Base-by-base conservation (phyloP, 1,140 invertebrate genomes). In the Lordiphosa mommai region DNA sequence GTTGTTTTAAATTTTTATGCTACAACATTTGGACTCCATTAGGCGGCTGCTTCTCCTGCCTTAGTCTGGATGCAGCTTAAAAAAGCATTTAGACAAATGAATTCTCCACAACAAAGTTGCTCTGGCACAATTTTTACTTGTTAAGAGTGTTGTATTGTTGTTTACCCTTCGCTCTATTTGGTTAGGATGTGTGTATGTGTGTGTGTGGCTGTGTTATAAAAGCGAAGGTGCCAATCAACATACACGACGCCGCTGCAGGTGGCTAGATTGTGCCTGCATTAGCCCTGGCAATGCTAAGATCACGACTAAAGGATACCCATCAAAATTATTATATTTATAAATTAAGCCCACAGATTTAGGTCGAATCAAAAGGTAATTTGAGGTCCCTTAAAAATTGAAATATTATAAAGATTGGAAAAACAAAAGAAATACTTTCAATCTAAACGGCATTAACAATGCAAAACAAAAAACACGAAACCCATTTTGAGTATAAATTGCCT, bases 1-100 rank as follows among this genome's bases (percentile, higher is more conserved):
- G 50, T 40, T 46, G 37, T 43, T 60, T 53, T 49, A 51, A 71
- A 79, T 69, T 55, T 53, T 37, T 69, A 61, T 33, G 8, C 10
- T 7, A 27, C 23, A 27, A 27, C 14, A 23, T 36, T 37, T 49
- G 17, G 32, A 34, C 63, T 37, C 61, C 63, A 66, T 66, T 53
- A 40, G 43, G 49, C 10, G 40, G 16, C 40, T 43, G 27, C 13
- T 23, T 27, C 30, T 51, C 56, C 47, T 57, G 40, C 33, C 61
- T 66, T 51, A 41, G 50, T 32, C 16, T 64, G 68, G 68, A 72
- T 74, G 66, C 76, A 66, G 56, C 76, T 74, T 82, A 82, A 41
- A 82, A 40, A 80, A 58, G 76, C 63, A 76, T 74, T 47, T 74
- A 71, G 53, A 71, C 61, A 82, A 80, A 82, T 82, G 76, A 76